Evolutionary conservation across 2,888 invertebrate species (phyloP).

Genomic region (Mesorhabditis sp.): DNA sequence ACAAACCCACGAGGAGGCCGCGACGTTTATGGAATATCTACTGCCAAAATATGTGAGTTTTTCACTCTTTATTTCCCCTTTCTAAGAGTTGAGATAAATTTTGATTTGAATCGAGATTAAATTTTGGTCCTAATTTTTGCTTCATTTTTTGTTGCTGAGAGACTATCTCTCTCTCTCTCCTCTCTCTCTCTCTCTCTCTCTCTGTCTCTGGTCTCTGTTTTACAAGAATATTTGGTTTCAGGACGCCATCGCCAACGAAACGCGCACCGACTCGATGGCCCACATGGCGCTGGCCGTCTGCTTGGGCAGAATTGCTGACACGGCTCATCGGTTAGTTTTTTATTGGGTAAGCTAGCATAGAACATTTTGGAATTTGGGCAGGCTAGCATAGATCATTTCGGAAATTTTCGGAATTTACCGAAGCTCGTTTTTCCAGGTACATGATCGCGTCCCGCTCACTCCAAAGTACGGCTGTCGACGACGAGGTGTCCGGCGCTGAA

Average conservation of each 20-base stretch:
- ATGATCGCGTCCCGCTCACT: slow-evolving; percentile 6
- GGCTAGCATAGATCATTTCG: too few relatives aligned
- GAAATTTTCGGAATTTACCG: not conserved
- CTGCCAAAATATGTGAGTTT: slow-evolving; percentile 68
- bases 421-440: not conserved
- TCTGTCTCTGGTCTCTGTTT: too few relatives aligned
- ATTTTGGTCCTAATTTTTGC: too few relatives aligned
- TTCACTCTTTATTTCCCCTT: too few relatives aligned
- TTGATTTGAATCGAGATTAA: too few relatives aligned
- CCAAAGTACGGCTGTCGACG: not conserved
- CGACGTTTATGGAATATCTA: slow-evolving; percentile 94
- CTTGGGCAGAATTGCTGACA: slow-evolving; percentile 43
- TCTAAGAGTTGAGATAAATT: too few relatives aligned
- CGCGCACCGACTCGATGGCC: slow-evolving; percentile 1
- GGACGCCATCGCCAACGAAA: not conserved
- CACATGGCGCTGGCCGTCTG: slow-evolving; percentile 44
- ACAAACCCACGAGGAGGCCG: slow-evolving; percentile 79
- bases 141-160: too few relatives aligned
- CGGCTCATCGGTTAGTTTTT: slow-evolving; percentile 16
- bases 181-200: too few relatives aligned
- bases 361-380: too few relatives aligned
- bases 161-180: too few relatives aligned
- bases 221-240: not conserved
- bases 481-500: slow-evolving; percentile 1
- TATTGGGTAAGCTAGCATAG: too few relatives aligned